Evolutionary conservation across 2,888 invertebrate genomes (phyloP).

Genomic region (Eretmocerus hayati): DNA sequence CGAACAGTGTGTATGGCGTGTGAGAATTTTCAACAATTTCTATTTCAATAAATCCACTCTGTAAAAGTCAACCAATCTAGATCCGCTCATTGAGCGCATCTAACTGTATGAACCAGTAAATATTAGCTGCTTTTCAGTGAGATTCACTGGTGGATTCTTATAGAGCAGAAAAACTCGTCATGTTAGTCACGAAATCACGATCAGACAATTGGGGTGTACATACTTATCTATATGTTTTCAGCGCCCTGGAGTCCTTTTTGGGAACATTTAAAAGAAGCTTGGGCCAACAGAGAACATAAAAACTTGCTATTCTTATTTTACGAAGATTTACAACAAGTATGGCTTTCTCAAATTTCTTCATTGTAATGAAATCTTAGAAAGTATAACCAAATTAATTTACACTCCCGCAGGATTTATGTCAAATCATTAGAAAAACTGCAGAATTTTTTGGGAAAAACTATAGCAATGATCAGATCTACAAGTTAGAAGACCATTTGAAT

Average conservation of each 20-base stretch:
- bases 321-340: constrained; percentile 67
- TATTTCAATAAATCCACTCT: too few relatives aligned
- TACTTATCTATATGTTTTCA: constrained; percentile 31
- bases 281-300: constrained; percentile 57
- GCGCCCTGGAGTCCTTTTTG: constrained; percentile 73
- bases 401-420: constrained; percentile 54
- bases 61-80: too few relatives aligned
- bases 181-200: too few relatives aligned
- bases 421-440: constrained; percentile 54
- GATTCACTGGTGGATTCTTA: too few relatives aligned
- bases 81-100: too few relatives aligned
- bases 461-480: constrained; percentile 53
- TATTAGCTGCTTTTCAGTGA: too few relatives aligned
- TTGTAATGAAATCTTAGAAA: not conserved
- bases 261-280: constrained; percentile 72
- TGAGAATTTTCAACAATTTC: too few relatives aligned
- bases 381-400: not conserved
- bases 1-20: too few relatives aligned
- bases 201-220: too few relatives aligned
- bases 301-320: constrained; percentile 74
- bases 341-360: not conserved
- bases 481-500: constrained; percentile 64
- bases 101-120: too few relatives aligned
- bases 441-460: constrained; percentile 58
- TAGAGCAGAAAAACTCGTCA: too few relatives aligned